Evolutionary conservation across 2,888 invertebrate species (phyloP), one percentile per base, ranked within the genome.

Genomic region (Leucophenga maculata): DNA sequence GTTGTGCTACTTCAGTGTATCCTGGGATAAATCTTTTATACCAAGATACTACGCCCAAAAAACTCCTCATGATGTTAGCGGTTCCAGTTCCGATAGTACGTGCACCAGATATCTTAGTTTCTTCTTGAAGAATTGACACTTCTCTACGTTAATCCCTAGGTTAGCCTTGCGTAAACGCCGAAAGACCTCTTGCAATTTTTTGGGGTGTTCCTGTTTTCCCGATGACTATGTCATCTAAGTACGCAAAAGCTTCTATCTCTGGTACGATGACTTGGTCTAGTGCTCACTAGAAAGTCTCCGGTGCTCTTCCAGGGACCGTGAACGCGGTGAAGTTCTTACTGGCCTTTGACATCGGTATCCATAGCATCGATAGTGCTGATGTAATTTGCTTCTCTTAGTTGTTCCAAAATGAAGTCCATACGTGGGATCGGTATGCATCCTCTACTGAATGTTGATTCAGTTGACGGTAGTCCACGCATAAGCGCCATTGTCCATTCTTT

Each of bases 31-130:
- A 68, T 0, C 62, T 60, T 13, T 50, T 26, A 6, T 68, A 62
- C 68, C 68, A 68, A 1, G 68, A 60, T 1, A 46, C 60, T 44
- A 55, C 55, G 8, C 67, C 67, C 13, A 67, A 11, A 18, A 31
- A 39, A 13, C 67, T 50, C 14, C 68, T 72, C 22, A 66, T 62
- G 3, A 68, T 69, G 59, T 71, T 60, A 0, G 70, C 70, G 32
- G 67, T 69, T 8, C 70, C 60, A 1, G 69, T 69, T 14, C 59
- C 16, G 52, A 60, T 68, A 14, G 62, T 0, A 71, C 26, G 50
- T 73, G 71, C 4, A 68, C 71, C 1, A 73, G 13, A n/a, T 73
- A 71, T 48, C 32, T 26, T 0, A 72, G 46, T 22, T 54, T 16
- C 46, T 44, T 60, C 16, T 62, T 52, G 20, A 65, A 68, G 48